A percentile compares a stretch with the other conserved stretches of the same genome.
Conservation (phyloP, 1,140 invertebrate species). For the Riptortus pedestris region DNA sequence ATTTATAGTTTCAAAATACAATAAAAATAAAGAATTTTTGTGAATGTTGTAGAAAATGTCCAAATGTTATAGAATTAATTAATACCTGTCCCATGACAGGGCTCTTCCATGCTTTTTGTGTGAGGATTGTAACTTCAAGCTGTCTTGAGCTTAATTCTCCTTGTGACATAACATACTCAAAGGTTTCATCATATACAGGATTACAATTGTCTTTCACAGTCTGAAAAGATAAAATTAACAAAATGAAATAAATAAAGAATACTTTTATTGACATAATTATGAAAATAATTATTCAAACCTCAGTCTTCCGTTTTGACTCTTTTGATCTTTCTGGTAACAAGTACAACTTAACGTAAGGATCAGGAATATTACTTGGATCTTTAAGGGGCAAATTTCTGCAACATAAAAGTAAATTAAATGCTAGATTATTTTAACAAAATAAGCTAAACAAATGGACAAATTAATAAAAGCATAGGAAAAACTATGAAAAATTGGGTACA, state of each 20-base stretch:
- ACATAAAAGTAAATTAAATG: conserved; percentile 32
- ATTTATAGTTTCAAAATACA: too few species aligned
- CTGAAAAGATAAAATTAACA: conserved; percentile 35
- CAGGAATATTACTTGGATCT: conserved; percentile 78
- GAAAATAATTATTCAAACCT: conserved; percentile 37
- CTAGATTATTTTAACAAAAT: conserved; percentile 24
- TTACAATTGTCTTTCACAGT: conserved; percentile 80
- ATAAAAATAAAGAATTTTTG: too few species aligned
- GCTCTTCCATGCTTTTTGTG: conserved; percentile 70
- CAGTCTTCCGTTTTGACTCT: conserved; percentile 83
- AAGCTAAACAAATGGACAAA: conserved; percentile 7
- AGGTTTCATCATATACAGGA: conserved; percentile 82
- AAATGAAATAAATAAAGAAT: background rate
- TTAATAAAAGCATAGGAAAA: conserved; percentile 19
- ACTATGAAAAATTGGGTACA: too few species aligned
- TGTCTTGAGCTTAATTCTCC: conserved; percentile 59
- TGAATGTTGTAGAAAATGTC: too few species aligned
- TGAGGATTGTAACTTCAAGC: conserved; percentile 69
- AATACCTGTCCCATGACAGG: conserved; percentile 73
- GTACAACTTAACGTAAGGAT: conserved; percentile 91
- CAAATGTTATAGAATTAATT: too few species aligned
- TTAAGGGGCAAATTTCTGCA: conserved; percentile 71
- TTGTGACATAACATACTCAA: conserved; percentile 70
- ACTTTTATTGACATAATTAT: background rate
- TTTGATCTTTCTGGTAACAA: conserved; percentile 76